Evolutionary conservation across 2,113 vertebrate species (phyloP).

Genomic region (Lagopus leucura): DNA sequence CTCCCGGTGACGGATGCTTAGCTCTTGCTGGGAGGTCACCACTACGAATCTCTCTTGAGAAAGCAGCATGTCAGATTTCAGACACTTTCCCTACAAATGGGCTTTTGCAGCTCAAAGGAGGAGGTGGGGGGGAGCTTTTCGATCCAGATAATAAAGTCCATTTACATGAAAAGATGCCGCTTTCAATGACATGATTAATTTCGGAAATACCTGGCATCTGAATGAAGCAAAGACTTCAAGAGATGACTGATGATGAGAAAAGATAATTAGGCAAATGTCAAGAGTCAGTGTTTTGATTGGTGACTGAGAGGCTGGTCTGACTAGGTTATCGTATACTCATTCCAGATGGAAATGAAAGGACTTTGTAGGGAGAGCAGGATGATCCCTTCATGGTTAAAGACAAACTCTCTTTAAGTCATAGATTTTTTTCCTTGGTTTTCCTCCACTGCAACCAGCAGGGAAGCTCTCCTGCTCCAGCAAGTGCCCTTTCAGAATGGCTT

Average conservation of each 20-base stretch:
- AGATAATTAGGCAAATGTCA: constrained; percentile 85
- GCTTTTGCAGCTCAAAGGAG: constrained; percentile 75
- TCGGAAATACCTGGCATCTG: constrained; percentile 86
- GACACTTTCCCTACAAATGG: constrained; percentile 78
- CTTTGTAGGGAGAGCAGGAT: constrained; percentile 57
- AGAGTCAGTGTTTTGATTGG: constrained; percentile 75
- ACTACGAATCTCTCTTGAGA: constrained; percentile 78
- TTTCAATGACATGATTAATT: constrained; percentile 85
- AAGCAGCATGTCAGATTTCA: constrained; percentile 81
- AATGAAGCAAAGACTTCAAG: constrained; percentile 79
- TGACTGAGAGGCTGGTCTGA: constrained; percentile 68
- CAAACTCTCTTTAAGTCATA: constrained; percentile 37
- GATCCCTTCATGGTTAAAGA: constrained; percentile 51
- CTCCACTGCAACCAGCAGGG: neutral
- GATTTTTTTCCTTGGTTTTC: constrained; percentile 24
- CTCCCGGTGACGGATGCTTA: constrained; percentile 79
- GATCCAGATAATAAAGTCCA: constrained; percentile 80
- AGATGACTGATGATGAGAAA: constrained; percentile 83
- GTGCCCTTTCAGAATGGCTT: constrained; percentile 9
- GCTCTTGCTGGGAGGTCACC: constrained; percentile 83
- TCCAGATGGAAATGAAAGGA: constrained; percentile 71
- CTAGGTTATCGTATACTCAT: constrained; percentile 68
- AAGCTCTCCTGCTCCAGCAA: neutral
- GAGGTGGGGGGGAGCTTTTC: constrained; percentile 44
- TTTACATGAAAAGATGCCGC: constrained; percentile 86